Base-by-base conservation (phyloP, 2,797 vertebrate genomes). In the Fratercula arctica region DNA sequence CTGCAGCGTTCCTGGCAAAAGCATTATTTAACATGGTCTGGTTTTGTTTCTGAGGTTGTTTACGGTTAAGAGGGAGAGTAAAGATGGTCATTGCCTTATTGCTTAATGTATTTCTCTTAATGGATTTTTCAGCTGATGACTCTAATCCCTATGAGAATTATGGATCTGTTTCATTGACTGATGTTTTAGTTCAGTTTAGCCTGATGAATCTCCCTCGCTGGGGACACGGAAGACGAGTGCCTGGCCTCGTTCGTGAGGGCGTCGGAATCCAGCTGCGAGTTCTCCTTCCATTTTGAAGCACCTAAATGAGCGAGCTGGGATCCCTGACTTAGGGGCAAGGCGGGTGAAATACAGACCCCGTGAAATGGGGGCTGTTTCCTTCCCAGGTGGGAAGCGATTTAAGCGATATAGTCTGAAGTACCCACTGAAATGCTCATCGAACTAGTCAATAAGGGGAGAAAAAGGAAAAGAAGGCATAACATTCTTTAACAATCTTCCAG, bases 71-170 rank as follows among this genome's bases (percentile, higher is more conserved):
- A 84, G 88, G 72, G 87, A 89, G 83, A 90, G 87, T 70, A 72
- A 73, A 75, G 84, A 60, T 73, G 81, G 86, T 46, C 93, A 41
- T 86, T 94, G 94, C 95, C 83, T 69, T 75, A 35, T 77, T 89
- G 95, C 95, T 94, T 97, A 95, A 96, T 96, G 96, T 93, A 11
- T 68, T 93, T 90, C 93, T 92, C 94, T 74, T 89, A 91, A 95
- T 94, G 95, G 97, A 23, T 74, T 96, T 97, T 96, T 45, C 89
- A 77, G 87, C 13, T 87, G 93, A 95, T 94, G 91, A 77, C 93
- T 96, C 90, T 96, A 97, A 97, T 97, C 96, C 95, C 60, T 4
- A 59, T 5, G 96, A 50, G 96, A 97, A 97, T 97, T 95, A 94
- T 20, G 60, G 92, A 69, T 95, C 95, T 82, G 85, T 86, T 96